These are phyloP conservation scores for Pterocles gutturalis DNA, from an alignment of 2,113 vertebrate species.

Conservation along the genomic window DNA sequence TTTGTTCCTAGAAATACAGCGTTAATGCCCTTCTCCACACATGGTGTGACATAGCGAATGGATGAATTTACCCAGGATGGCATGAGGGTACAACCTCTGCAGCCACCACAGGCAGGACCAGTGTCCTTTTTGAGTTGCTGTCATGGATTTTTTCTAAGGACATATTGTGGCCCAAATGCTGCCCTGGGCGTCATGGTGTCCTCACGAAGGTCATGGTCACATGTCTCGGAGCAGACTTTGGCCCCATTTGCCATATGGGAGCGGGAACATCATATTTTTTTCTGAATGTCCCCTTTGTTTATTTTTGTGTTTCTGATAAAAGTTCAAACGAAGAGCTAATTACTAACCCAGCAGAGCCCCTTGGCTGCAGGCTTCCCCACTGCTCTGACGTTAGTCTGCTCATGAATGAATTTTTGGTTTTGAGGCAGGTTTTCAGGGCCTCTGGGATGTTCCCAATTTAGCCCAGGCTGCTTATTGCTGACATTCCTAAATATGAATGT, in stretches of 20 bases:
- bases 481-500: not conserved
- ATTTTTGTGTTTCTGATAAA: slow-evolving; percentile 3
- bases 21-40: not conserved
- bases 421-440: slow-evolving; percentile 32
- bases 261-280: not conserved
- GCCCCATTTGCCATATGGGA: slow-evolving; percentile 63
- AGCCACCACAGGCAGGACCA: not conserved
- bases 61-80: rapidly evolving
- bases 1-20: not conserved
- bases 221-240: slow-evolving; percentile 46
- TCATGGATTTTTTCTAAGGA: not conserved
- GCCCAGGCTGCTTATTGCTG: slow-evolving; percentile 14
- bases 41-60: not conserved
- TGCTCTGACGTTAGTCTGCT: slow-evolving; percentile 6
- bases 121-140: rapidly evolving
- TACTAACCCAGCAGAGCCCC: slow-evolving; percentile 9
- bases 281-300: not conserved
- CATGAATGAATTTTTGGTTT: slow-evolving; percentile 26
- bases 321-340: slow-evolving; percentile 38
- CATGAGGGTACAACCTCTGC: not conserved
- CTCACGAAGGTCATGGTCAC: not conserved
- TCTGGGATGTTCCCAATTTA: not conserved
- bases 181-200: not conserved
- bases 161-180: not conserved
- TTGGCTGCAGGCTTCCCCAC: slow-evolving; percentile 35